Conservation (phyloP, 2,797 vertebrate genomes). For the Takifugu ocellatus region DNA sequence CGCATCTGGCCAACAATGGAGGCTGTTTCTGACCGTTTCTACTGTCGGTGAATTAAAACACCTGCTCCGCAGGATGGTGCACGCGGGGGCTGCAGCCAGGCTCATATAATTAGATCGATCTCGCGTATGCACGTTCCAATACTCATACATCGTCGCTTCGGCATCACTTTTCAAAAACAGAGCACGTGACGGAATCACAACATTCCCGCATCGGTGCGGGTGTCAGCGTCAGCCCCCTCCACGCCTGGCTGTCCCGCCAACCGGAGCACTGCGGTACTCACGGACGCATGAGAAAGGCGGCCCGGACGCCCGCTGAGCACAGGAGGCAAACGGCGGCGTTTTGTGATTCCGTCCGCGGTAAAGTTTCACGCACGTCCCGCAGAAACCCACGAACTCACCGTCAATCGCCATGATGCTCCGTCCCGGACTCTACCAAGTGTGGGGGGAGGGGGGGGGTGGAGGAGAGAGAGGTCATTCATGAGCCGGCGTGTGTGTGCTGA, state of each 20-base stretch:
- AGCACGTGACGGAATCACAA: constrained; percentile 20
- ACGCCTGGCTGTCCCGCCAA: constrained; percentile 37
- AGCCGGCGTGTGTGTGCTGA: constrained; percentile 7
- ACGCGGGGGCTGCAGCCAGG: no score
- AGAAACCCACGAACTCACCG: constrained; percentile 81
- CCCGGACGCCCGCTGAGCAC: no score
- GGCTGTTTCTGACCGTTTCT: no score
- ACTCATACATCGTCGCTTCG: not conserved
- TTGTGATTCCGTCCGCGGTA: constrained; percentile 21
- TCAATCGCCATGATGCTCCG: constrained; percentile 94
- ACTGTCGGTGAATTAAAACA: no score
- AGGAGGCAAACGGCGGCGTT: not conserved
- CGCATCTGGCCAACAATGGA: no score
- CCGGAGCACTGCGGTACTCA: constrained; percentile 48
- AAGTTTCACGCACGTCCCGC: constrained; percentile 61
- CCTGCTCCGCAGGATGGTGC: no score
- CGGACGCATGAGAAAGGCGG: not conserved
- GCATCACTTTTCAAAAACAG: constrained; percentile 22
- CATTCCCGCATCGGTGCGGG: constrained; percentile 57
- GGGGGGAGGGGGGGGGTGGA: constrained; percentile 22
- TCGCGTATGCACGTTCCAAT: no score
- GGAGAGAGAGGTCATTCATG: constrained; percentile 55
- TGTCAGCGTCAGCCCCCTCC: constrained; percentile 38
- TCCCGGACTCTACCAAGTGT: constrained; percentile 80
- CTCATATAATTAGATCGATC: no score